phyloP scores from a whole-genome alignment of 2,797 vertebrate genomes.

The Acomys russatus region DNA sequence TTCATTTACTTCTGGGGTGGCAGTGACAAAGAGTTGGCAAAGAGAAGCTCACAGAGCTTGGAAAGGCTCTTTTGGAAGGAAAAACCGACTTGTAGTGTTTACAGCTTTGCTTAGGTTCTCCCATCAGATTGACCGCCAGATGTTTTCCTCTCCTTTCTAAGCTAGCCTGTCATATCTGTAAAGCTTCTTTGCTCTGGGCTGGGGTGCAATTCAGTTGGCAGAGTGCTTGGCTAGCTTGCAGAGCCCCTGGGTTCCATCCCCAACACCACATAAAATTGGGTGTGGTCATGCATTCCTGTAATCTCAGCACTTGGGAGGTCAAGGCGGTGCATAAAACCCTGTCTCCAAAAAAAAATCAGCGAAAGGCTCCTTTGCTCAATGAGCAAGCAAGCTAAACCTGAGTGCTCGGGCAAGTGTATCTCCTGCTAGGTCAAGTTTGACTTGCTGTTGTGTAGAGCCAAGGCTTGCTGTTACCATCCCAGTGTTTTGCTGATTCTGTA shows the following conservation, averaged over 20 bases:
- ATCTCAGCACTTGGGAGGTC: background rate
- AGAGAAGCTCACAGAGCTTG: background rate
- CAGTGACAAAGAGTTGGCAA: slow-evolving; percentile 41
- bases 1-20: background rate
- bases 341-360: background rate
- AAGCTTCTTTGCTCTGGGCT: background rate
- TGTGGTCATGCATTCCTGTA: background rate
- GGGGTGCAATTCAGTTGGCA: background rate
- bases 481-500: background rate
- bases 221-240: background rate
- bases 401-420: background rate
- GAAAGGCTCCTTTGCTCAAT: background rate
- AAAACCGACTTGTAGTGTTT: slow-evolving; percentile 39
- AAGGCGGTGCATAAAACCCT: background rate
- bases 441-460: background rate
- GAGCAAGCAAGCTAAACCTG: background rate
- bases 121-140: slow-evolving; percentile 27
- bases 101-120: slow-evolving; percentile 27
- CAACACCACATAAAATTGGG: background rate
- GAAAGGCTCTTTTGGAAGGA: slow-evolving; percentile 23
- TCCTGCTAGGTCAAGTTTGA: background rate
- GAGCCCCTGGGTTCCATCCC: background rate
- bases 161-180: background rate
- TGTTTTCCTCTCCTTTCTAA: slow-evolving; percentile 55
- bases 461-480: background rate